These are phyloP conservation scores for Chionoecetes opilio DNA, from an alignment of 1,140 invertebrate genomes.

Conservation along the genomic window DNA sequence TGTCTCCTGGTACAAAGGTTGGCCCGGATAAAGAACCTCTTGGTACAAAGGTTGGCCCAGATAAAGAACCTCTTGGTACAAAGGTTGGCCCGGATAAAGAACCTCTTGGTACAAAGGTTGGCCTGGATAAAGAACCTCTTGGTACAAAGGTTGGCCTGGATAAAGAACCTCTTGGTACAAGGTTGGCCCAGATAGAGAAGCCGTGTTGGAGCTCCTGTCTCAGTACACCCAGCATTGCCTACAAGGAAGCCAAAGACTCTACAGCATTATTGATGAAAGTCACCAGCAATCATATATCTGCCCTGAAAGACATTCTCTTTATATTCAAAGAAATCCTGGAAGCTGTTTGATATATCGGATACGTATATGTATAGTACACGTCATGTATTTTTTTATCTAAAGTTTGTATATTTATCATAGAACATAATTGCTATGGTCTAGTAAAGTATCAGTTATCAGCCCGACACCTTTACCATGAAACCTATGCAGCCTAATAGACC, in stretches of 20 bases:
- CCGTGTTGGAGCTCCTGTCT: background rate
- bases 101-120: too few species aligned
- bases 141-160: too few species aligned
- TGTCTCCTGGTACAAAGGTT: background rate
- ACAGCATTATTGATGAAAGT: background rate
- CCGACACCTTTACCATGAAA: too few species aligned
- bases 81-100: background rate
- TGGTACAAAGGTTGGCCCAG: background rate
- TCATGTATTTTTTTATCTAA: too few species aligned
- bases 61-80: too few species aligned
- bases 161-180: too few species aligned
- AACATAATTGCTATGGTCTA: too few species aligned
- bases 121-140: background rate
- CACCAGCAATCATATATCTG: background rate
- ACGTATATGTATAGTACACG: too few species aligned
- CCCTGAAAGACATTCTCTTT: constrained; percentile 30
- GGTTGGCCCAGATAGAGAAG: background rate
- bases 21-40: background rate
- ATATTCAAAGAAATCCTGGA: constrained; percentile 24
- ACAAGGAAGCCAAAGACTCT: constrained; percentile 11
- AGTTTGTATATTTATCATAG: too few species aligned
- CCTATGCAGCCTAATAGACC: too few species aligned
- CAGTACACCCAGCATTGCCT: constrained; percentile 36
- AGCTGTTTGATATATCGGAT: background rate
- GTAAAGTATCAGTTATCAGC: too few species aligned